phyloP scores from a whole-genome alignment of 2,888 invertebrate genomes.

The Sinelater perroti region DNA sequence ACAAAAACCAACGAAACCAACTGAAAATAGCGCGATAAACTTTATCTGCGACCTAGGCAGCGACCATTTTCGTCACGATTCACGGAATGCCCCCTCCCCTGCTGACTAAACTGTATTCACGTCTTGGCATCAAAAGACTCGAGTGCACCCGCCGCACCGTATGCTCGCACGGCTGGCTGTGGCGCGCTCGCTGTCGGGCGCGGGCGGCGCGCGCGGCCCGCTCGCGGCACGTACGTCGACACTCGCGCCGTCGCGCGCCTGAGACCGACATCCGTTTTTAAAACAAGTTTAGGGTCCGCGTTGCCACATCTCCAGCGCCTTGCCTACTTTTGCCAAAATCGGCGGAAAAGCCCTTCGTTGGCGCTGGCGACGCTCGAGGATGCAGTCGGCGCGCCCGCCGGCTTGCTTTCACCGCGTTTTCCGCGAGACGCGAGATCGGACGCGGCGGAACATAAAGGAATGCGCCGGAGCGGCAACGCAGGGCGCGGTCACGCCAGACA shows the following conservation, averaged over 20 bases:
- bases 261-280: conserved; percentile 75
- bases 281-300: conserved; percentile 73
- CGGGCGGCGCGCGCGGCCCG: conserved; percentile 44
- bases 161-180: neutral
- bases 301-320: conserved; percentile 61
- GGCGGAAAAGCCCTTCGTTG: neutral
- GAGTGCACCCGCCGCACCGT: conserved; percentile 56
- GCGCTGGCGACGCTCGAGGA: too few relatives aligned
- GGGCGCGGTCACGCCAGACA: conserved; percentile 85
- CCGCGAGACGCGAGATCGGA: too few relatives aligned
- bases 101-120: conserved; percentile 70
- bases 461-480: conserved; percentile 71
- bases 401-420: too few relatives aligned
- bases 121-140: conserved; percentile 72
- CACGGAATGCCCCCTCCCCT: conserved; percentile 62
- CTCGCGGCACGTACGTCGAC: conserved; percentile 60
- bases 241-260: conserved; percentile 55
- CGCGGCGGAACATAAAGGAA: conserved; percentile 48
- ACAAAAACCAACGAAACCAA: conserved; percentile 50
- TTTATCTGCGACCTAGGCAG: conserved; percentile 66
- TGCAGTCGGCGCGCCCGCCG: too few relatives aligned
- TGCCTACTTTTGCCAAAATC: conserved; percentile 20
- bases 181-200: conserved; percentile 16
- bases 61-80: conserved; percentile 64
- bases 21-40: conserved; percentile 54